Evolutionary conservation across 2,113 vertebrate genomes (phyloP).

Genomic region (Ondatra zibethicus): DNA sequence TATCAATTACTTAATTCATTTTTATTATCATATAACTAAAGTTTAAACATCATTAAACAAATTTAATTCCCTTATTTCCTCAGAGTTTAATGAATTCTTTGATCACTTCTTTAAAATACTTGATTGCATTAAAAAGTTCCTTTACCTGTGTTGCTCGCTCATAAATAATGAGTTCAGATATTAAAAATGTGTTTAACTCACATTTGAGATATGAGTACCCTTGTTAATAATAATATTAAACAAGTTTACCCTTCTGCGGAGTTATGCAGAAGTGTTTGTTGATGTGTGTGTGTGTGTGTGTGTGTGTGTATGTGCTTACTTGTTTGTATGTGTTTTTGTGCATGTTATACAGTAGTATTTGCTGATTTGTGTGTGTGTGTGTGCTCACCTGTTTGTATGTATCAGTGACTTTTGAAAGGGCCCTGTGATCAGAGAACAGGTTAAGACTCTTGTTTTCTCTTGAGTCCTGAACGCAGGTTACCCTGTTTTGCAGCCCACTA

Average conservation of each 20-base stretch:
- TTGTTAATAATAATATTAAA: conserved; percentile 20
- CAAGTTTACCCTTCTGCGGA: not conserved
- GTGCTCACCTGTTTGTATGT: no score
- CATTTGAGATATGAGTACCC: not conserved
- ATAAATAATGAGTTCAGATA: conserved; percentile 7
- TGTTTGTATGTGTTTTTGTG: no score
- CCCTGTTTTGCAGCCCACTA: not conserved
- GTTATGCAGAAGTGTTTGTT: not conserved
- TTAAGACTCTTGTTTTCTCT: not conserved
- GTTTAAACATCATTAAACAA: not conserved
- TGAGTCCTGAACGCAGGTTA: not conserved
- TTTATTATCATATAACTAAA: conserved; percentile 17
- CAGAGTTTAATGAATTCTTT: not conserved
- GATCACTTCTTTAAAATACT: not conserved
- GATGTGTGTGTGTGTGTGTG: no score
- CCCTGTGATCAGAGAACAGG: not conserved
- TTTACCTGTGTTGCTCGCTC: conserved; percentile 25
- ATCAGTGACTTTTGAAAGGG: not conserved
- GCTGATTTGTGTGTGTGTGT: not conserved
- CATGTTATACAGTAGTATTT: not conserved
- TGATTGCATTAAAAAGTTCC: not conserved
- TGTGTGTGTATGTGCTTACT: no score
- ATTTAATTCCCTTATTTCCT: conserved; percentile 49
- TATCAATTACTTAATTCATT: conserved; percentile 18
- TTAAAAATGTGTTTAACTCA: conserved; percentile 46